Base-by-base conservation (phyloP, 2,888 invertebrate species). In the Platyscelio sp. region DNA sequence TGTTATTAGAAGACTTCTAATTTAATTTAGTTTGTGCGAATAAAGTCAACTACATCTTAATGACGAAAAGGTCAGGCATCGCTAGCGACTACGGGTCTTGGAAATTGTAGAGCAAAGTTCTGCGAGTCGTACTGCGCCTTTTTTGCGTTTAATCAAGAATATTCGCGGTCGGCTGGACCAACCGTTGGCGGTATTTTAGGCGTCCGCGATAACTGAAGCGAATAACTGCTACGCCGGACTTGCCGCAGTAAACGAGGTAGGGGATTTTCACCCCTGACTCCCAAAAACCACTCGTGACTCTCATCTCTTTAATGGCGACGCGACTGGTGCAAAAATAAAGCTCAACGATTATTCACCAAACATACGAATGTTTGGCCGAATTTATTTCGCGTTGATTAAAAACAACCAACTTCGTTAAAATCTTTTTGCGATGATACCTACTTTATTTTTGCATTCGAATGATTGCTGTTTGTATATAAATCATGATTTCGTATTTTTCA, bases 111-210 rank as follows among this genome's bases (percentile, higher is more conserved):
- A 71, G 65, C 74, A 49, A 67, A 72, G 51, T 75, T 70, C 68
- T 56, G 54, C 49, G 54, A 74, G 27, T 18, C 13, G 72, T 54
- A 74, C 51, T 71, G 60, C 56, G 68, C 51, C 22, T 77, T 92
- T 92, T 91, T 91, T 91, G 90, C 90, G 90, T 93, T 93, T 93
- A 93, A 93, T 93, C 93, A 93, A 93, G 93, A 91, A 92, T 92
- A 92, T 93, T 93, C 92, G 91, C 91, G 93, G 92, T 92, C 90
- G 92, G 89, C 91, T 92, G 89, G 87, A 63, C 88, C 84, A 81
- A 72, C 77, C 72, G 72, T 68, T 43, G 79, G 72, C 83, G 76
- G 81, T 88, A 88, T 88, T 89, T 89, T 79, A 87, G 87, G 80
- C 86, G 86, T 80, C 80, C 85, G 75, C 76, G 85, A 81, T 79